Evolutionary conservation across 2,888 invertebrate species (phyloP).

Genomic region (Coleophora flavipennella): DNA sequence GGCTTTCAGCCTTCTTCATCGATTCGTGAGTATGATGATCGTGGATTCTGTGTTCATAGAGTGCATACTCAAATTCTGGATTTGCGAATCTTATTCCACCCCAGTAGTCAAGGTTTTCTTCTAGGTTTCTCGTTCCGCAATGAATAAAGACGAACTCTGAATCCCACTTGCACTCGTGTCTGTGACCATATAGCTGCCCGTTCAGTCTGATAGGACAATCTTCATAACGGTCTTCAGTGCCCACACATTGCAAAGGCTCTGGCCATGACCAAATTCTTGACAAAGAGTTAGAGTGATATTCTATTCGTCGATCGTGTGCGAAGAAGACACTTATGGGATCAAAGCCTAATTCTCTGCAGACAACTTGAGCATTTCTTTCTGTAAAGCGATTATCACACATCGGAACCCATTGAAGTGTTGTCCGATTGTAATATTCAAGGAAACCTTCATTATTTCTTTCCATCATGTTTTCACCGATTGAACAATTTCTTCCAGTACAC

Average conservation of each 20-base stretch:
- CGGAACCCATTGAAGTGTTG: conserved; percentile 96
- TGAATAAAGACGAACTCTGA: conserved; percentile 93
- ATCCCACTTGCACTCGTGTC: conserved; percentile 91
- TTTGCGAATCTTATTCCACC: conserved; percentile 95
- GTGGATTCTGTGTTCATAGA: conserved; percentile 86
- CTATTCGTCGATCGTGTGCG: conserved; percentile 86
- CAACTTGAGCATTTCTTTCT: conserved; percentile 96
- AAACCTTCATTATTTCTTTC: conserved; percentile 84
- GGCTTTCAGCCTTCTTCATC: conserved; percentile 79
- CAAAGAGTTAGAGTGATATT: conserved; percentile 90
- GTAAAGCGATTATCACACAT: conserved; percentile 97
- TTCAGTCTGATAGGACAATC: conserved; percentile 91
- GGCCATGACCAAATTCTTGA: conserved; percentile 95
- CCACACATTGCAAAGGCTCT: conserved; percentile 89
- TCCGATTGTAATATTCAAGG: conserved; percentile 94
- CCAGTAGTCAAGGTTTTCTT: conserved; percentile 85
- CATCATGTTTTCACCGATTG: conserved; percentile 65
- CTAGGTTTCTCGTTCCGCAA: conserved; percentile 83
- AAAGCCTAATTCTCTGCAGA: conserved; percentile 93
- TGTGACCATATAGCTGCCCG: conserved; percentile 89
- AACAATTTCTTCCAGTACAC: conserved; percentile 83
- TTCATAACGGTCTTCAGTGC: conserved; percentile 82
- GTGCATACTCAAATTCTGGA: conserved; percentile 89
- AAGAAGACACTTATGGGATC: conserved; percentile 92
- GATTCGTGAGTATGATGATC: conserved; percentile 85